Evolutionary conservation across 2,888 invertebrate genomes (phyloP).

Genomic region (Eupithecia subumbrata): DNA sequence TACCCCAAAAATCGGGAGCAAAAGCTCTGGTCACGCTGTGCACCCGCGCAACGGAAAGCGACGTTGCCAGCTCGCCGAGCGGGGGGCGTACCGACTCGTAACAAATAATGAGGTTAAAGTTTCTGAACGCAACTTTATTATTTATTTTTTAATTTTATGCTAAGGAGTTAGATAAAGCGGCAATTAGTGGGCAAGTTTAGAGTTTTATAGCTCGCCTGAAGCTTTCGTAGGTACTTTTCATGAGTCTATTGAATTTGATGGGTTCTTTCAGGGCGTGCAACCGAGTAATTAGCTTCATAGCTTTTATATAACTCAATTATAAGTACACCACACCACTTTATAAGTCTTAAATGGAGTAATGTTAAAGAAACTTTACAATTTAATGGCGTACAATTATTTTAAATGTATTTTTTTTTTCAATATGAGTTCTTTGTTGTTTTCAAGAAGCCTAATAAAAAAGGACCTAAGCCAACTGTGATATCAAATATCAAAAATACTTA

Average conservation of each 20-base stretch:
- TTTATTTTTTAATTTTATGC: conserved; percentile 55
- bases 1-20: conserved; percentile 50
- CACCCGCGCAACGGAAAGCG: conserved; percentile 61
- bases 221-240: conserved; percentile 27
- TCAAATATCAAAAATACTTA: neutral
- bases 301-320: neutral
- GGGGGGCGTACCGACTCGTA: conserved; percentile 58
- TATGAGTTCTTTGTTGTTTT: neutral
- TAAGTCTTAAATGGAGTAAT: neutral
- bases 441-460: neutral
- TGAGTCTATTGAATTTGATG: neutral
- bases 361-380: neutral
- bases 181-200: conserved; percentile 42
- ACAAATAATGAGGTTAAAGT: conserved; percentile 82
- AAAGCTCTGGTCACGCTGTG: conserved; percentile 63
- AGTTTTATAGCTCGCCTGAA: conserved; percentile 31
- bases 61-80: conserved; percentile 74
- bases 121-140: conserved; percentile 71
- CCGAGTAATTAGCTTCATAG: neutral
- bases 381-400: neutral
- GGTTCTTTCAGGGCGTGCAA: neutral
- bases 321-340: neutral
- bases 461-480: neutral
- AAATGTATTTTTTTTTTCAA: neutral
- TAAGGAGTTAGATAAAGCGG: conserved; percentile 42